Base-by-base conservation (phyloP, 2,113 vertebrate species). In the Apodemus speciosus region DNA sequence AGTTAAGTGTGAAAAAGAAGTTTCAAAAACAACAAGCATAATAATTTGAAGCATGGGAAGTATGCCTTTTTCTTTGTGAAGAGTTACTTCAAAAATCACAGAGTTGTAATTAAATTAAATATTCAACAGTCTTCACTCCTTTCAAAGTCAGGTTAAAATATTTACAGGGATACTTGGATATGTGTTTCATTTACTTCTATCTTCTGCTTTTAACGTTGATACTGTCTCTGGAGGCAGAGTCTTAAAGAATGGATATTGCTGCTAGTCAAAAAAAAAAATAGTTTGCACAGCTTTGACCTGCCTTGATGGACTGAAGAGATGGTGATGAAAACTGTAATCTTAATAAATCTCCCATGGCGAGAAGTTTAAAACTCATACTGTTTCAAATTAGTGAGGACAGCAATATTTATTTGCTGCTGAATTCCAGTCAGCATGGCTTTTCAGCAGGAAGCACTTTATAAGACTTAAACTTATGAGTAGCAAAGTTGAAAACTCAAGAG, bases 381-480 rank as follows among this genome's bases (percentile, higher is more conserved):
- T 97, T 98, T 98, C 96, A 98, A 98, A 98, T 98, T 98, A 98
- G 97, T 93, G 95, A 98, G 96, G 97, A 98, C 97, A 98, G 97
- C 92, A 98, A 98, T 98, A 98, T 98, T 98, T 98, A 98, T 98
- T 98, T 98, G 96, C 97, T 98, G 95, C 89, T 97, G 97, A 98
- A 96, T 98, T 97, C 88, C 85, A 97, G 94, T 93, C 98, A 98
- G 97, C 96, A 68, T 97, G 98, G 94, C 72, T 95, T 98, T 98
- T 98, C 97, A 97, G 95, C 96, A 97, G 98, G 97, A 98, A 98
- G 96, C 81, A 91, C 95, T 98, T 98, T 98, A 95, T 96, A 97
- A 98, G 96, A 96, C 96, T 98, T 97, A 97, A 98, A 97, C 92
- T 95, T 97, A 96, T 95, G 96, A 97, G 95, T 43, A 21, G 81